A percentile compares a stretch with the other conserved stretches of the same genome.
Evolutionary conservation across 2,888 invertebrate genomes (phyloP).

Genomic region (Hetaerina titia): DNA sequence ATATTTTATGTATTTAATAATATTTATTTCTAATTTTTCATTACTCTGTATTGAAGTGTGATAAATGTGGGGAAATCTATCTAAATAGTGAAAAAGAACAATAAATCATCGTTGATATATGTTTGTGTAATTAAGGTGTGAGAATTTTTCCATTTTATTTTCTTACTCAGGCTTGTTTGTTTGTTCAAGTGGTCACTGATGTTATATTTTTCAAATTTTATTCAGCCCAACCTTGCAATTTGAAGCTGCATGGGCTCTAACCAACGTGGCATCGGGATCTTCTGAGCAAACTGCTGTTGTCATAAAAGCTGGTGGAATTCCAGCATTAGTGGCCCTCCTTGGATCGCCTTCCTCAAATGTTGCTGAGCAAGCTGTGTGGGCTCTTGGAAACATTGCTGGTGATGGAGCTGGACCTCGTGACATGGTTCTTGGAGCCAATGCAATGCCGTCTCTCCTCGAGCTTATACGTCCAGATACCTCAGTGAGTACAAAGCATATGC

Average conservation of each 20-base stretch:
- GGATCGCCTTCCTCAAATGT: constrained; percentile 83
- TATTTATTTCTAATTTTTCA: too few relatives aligned
- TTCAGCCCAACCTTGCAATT: constrained; percentile 89
- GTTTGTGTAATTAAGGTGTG: too few relatives aligned
- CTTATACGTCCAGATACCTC: constrained; percentile 83
- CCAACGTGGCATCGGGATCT: constrained; percentile 97
- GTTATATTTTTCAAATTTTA: constrained; percentile 51
- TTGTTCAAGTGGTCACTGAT: neutral
- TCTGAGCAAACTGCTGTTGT: constrained; percentile 94
- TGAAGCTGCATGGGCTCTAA: constrained; percentile 98
- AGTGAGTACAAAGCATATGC: constrained; percentile 73
- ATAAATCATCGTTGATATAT: too few relatives aligned
- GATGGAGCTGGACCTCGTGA: constrained; percentile 91
- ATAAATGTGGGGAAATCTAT: too few relatives aligned
- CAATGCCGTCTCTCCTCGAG: constrained; percentile 85
- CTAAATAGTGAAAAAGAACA: too few relatives aligned
- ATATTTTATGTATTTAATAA: too few relatives aligned
- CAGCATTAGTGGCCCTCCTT: constrained; percentile 87
- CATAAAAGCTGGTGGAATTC: constrained; percentile 91
- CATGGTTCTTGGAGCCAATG: constrained; percentile 85
- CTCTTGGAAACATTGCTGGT: constrained; percentile 98
- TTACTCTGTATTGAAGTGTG: too few relatives aligned
- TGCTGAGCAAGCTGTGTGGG: constrained; percentile 98
- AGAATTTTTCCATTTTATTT: too few relatives aligned
- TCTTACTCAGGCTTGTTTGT: too few relatives aligned